Evolutionary conservation across 2,113 vertebrate genomes (phyloP), one percentile per base, ranked within the genome.

Genomic region (Cervus canadensis): DNA sequence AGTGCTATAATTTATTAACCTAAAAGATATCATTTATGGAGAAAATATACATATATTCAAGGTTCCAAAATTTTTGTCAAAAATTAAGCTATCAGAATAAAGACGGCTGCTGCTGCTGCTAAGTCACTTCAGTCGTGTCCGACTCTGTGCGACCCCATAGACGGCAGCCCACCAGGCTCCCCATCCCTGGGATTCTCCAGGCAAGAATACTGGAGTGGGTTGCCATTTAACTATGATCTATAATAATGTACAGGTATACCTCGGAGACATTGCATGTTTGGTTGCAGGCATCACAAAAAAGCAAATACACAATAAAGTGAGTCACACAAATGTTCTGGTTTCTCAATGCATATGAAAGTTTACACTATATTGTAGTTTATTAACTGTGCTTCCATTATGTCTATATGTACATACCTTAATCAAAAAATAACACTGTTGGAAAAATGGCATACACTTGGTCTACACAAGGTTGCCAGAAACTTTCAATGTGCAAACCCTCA

Each of bases 81-180:
- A 97, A 97, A 56, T 33, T 57, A 94, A 96, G 28, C 48, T n/a
- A 85, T 62, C 19, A 95, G 36, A 94, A 90, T 79, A 33, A 96
- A 97, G 14, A 71, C 21, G 13, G 48, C 48, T 50, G 48, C 48
- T 50, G 48, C 48, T 50, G 48, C 48, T 50, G 48, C 48, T 50
- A 50, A 13, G 48, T 50, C 48, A 2, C 12, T 50, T 50, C 48
- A 50, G 48, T 50, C 12, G 13, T 50, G 48, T 50, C 48, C 3
- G 13, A 50, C 48, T 50, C 48, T 50, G 48, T 50, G 48, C 12
- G 48, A 50, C 48, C 48, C 48, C 48, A 50, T 13, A 50, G 48
- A 14, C 48, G 12, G 48, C 12, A 50, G 48, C 48, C 48, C 13
- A 50, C 48, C 48, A 50, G 48, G 48, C 48, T 50, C 48, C 12